A percentile compares a stretch with the other conserved stretches of the same genome.
phyloP scores from a whole-genome alignment of 2,797 vertebrate species.

The Peromyscus aztecus region DNA sequence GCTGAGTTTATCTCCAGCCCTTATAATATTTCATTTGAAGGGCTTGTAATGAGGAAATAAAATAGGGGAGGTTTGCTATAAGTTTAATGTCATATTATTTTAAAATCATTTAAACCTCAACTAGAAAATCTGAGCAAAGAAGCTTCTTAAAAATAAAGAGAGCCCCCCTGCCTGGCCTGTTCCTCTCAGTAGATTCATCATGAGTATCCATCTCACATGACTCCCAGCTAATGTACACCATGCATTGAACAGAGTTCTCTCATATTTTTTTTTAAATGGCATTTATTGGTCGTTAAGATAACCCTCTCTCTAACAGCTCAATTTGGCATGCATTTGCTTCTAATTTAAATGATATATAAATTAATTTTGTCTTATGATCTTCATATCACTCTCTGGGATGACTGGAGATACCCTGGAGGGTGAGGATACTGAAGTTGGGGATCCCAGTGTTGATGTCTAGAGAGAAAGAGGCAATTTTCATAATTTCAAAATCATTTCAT shows the following conservation, averaged over 20 bases:
- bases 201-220: not conserved
- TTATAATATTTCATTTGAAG: constrained; percentile 28
- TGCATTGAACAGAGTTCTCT: not conserved
- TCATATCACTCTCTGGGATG: constrained; percentile 53
- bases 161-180: not conserved
- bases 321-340: constrained; percentile 76
- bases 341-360: constrained; percentile 74
- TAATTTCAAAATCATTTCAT: constrained; percentile 84
- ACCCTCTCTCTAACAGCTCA: constrained; percentile 54
- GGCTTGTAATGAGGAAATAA: not conserved
- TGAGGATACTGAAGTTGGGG: constrained; percentile 57
- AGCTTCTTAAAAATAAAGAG: not conserved
- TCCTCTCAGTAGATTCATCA: not conserved
- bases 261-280: not conserved
- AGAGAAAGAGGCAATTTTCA: constrained; percentile 84
- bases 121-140: constrained; percentile 32
- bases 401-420: constrained; percentile 45
- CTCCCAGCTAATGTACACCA: not conserved
- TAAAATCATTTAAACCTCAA: constrained; percentile 45
- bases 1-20: too few species aligned
- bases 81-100: not conserved
- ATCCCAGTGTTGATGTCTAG: constrained; percentile 80
- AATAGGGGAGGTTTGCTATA: not conserved
- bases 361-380: constrained; percentile 73
- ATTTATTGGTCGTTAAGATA: constrained; percentile 56